A percentile compares a stretch with the other conserved stretches of the same genome.
Conservation (phyloP, 2,113 vertebrate genomes). For the Nothobranchius kuhntae region DNA sequence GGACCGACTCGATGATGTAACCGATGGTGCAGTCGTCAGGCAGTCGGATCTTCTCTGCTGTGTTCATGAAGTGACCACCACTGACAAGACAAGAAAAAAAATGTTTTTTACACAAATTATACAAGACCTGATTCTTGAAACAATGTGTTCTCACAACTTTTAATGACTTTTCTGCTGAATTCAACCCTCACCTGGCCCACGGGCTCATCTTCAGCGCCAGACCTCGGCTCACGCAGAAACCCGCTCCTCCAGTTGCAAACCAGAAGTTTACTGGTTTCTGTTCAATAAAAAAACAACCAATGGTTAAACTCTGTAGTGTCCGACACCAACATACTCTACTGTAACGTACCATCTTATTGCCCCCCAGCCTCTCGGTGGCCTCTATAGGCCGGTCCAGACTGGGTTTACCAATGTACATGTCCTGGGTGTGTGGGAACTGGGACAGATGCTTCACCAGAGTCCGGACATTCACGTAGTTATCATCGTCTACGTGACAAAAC, state of each 20-base stretch:
- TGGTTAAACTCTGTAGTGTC: not conserved
- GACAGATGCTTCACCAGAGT: slow-evolving; percentile 88
- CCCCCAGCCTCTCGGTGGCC: slow-evolving; percentile 91
- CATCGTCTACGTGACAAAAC: slow-evolving; percentile 98
- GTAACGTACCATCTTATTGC: slow-evolving; percentile 88
- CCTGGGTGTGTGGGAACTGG: slow-evolving; percentile 89
- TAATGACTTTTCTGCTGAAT: not conserved
- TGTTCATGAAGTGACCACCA: slow-evolving; percentile 96
- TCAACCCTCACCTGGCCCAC: slow-evolving; percentile 89
- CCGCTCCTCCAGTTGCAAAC: slow-evolving; percentile 97
- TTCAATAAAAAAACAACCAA: not conserved
- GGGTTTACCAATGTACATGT: slow-evolving; percentile 95
- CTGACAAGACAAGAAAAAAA: slow-evolving; percentile 65
- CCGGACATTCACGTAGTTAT: slow-evolving; percentile 92
- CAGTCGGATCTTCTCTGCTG: slow-evolving; percentile 94
- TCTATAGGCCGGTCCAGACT: slow-evolving; percentile 96
- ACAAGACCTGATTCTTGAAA: too few relatives aligned
- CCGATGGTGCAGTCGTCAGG: slow-evolving; percentile 96
- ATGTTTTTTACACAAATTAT: too few relatives aligned
- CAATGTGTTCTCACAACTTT: not conserved
- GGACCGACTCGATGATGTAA: slow-evolving; percentile 95
- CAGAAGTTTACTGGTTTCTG: slow-evolving; percentile 97
- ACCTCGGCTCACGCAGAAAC: slow-evolving; percentile 96
- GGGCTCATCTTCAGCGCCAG: slow-evolving; percentile 98
- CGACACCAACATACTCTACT: not conserved